phyloP scores from a whole-genome alignment of 2,888 invertebrate genomes.

The Caenorhabditis zanzibari region DNA sequence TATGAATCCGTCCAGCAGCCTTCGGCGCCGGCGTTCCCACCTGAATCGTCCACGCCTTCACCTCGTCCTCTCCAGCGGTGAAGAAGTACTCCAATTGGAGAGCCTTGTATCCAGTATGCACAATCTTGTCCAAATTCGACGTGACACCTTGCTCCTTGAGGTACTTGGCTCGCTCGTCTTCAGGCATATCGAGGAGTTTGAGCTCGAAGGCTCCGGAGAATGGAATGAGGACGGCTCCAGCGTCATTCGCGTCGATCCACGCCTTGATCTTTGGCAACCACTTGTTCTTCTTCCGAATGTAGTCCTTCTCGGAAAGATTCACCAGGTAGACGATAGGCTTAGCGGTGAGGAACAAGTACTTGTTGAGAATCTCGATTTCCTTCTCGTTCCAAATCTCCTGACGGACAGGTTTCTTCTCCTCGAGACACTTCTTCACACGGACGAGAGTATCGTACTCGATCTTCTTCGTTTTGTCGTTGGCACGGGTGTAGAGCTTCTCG shows the following conservation, averaged over 20 bases:
- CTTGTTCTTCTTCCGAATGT: conserved; percentile 89
- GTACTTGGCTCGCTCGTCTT: conserved; percentile 89
- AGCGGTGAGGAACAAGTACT: conserved; percentile 95
- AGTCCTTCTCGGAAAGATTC: conserved; percentile 98
- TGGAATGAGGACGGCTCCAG: conserved; percentile 92
- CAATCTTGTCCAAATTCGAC: conserved; percentile 87
- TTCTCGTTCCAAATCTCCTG: conserved; percentile 87
- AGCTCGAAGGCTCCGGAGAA: conserved; percentile 95
- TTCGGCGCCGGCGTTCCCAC: conserved; percentile 98
- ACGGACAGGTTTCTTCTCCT: conserved; percentile 94
- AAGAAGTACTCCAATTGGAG: conserved; percentile 98
- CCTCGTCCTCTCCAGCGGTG: conserved; percentile 95
- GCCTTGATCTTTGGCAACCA: conserved; percentile 95
- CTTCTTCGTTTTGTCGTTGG: conserved; percentile 94
- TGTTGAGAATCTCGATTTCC: conserved; percentile 89
- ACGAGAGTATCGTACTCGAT: conserved; percentile 89
- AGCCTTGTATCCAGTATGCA: conserved; percentile 96
- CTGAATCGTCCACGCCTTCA: conserved; percentile 99
- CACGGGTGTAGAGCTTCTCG: conserved; percentile 89
- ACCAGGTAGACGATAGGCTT: conserved; percentile 98
- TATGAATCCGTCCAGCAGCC: conserved; percentile 98
- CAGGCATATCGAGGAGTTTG: conserved; percentile 91
- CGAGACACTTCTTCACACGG: conserved; percentile 91
- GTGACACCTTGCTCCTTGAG: conserved; percentile 87
- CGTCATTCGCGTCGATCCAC: conserved; percentile 98